phyloP scores from a whole-genome alignment of 2,113 vertebrate genomes.

The Panthera tigris region DNA sequence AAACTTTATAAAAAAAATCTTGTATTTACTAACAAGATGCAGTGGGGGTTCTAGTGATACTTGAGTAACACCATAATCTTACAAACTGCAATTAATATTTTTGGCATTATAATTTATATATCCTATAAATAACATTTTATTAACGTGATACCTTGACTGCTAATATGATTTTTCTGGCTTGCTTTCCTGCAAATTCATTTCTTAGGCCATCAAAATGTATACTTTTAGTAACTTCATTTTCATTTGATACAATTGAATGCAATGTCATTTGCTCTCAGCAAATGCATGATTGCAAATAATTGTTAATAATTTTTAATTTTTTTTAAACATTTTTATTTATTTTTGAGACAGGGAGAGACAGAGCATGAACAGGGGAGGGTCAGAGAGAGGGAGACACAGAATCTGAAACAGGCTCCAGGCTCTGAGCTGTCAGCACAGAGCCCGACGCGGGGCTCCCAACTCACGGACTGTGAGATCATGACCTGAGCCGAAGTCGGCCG shows the following conservation, averaged over 20 bases:
- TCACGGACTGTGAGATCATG: no score
- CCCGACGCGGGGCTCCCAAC: no score
- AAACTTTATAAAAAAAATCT: background rate
- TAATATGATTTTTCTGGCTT: background rate
- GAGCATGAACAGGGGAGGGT: no score
- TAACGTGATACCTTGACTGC: background rate
- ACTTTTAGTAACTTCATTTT: background rate
- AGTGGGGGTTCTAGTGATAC: background rate
- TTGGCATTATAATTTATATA: slow-evolving; percentile 34
- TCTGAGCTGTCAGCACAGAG: no score
- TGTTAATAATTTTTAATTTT: slow-evolving; percentile 38
- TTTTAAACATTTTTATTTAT: no score
- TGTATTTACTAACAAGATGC: background rate
- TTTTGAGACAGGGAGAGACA: no score
- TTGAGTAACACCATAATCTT: background rate
- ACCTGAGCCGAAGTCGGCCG: no score
- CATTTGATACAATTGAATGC: background rate
- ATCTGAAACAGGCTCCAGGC: no score
- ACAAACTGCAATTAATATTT: background rate
- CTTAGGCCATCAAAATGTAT: background rate
- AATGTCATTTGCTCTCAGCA: background rate
- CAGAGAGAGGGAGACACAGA: no score
- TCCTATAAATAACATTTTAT: background rate
- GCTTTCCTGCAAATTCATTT: slow-evolving; percentile 8
- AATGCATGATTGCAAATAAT: background rate